Conservation (phyloP, 1,140 invertebrate species). For the Chlorops oryzae region DNA sequence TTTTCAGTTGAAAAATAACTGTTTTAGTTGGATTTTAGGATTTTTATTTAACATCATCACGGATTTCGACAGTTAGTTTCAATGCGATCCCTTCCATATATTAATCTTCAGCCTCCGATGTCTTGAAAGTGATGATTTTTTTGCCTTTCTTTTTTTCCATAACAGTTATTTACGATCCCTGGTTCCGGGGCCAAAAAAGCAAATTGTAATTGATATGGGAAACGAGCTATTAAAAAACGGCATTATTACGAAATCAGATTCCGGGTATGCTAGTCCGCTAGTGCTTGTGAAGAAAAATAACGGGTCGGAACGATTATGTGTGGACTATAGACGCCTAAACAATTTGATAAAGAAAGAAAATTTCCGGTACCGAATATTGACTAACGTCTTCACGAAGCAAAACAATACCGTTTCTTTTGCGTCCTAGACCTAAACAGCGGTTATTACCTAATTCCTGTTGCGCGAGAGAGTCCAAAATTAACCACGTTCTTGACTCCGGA, state of each 20-base stretch:
- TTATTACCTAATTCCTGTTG: constrained; percentile 1
- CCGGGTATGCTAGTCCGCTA: constrained; percentile 25
- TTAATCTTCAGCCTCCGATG: too few relatives aligned
- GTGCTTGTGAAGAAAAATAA: constrained; percentile 33
- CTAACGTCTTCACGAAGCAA: constrained; percentile 22
- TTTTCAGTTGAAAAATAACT: too few relatives aligned
- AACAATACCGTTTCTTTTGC: constrained; percentile 6
- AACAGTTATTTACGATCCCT: too few relatives aligned
- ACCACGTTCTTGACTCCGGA: constrained; percentile 46
- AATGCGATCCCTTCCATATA: too few relatives aligned
- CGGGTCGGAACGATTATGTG: constrained; percentile 27
- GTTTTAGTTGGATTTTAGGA: too few relatives aligned
- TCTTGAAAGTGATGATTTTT: too few relatives aligned
- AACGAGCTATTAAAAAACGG: too few relatives aligned
- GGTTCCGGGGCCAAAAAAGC: not conserved
- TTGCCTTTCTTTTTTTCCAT: too few relatives aligned
- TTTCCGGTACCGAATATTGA: constrained; percentile 27
- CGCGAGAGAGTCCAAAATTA: constrained; percentile 15
- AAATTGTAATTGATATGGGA: not conserved
- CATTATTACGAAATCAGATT: constrained; percentile 20
- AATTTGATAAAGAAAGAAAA: constrained; percentile 20
- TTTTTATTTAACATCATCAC: too few relatives aligned
- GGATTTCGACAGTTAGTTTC: too few relatives aligned
- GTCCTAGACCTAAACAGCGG: not conserved
- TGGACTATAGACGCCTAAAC: constrained; percentile 50